Evolutionary conservation across 2,888 invertebrate species (phyloP).

Genomic region (Glomeris marginata): DNA sequence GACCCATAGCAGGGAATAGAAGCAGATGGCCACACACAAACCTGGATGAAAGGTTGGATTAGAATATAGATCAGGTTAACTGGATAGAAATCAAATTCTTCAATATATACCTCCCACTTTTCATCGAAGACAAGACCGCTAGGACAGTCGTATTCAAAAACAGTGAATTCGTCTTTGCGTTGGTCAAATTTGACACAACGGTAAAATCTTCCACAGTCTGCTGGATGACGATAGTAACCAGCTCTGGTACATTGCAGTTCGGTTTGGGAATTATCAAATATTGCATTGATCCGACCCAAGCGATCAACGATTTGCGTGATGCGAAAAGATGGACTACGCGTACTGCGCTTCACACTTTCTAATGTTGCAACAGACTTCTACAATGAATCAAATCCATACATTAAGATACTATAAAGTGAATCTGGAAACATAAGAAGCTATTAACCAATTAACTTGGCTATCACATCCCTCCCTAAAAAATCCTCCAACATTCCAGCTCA

Average conservation of each 20-base stretch:
- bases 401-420: too few species aligned
- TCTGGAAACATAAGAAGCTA: too few species aligned
- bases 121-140: conserved; percentile 60
- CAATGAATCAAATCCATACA: too few species aligned
- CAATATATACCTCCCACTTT: conserved; percentile 5
- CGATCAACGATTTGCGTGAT: conserved; percentile 57
- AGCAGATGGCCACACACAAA: conserved; percentile 64
- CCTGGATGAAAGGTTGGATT: too few species aligned
- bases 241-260: conserved; percentile 44
- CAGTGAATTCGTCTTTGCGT: conserved; percentile 53
- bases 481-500: too few species aligned
- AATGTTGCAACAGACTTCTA: too few species aligned
- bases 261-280: conserved; percentile 30
- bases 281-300: conserved; percentile 49
- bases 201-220: conserved; percentile 60
- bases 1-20: conserved; percentile 55
- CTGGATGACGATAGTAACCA: conserved; percentile 62
- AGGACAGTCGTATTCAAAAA: conserved; percentile 68
- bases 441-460: conserved; percentile 23
- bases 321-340: conserved; percentile 38
- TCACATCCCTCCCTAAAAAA: too few species aligned
- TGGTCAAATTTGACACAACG: conserved; percentile 68
- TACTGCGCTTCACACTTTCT: too few species aligned
- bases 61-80: too few species aligned
- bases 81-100: too few species aligned